phyloP scores from a whole-genome alignment of 2,797 vertebrate genomes.

The Syncerus caffer region DNA sequence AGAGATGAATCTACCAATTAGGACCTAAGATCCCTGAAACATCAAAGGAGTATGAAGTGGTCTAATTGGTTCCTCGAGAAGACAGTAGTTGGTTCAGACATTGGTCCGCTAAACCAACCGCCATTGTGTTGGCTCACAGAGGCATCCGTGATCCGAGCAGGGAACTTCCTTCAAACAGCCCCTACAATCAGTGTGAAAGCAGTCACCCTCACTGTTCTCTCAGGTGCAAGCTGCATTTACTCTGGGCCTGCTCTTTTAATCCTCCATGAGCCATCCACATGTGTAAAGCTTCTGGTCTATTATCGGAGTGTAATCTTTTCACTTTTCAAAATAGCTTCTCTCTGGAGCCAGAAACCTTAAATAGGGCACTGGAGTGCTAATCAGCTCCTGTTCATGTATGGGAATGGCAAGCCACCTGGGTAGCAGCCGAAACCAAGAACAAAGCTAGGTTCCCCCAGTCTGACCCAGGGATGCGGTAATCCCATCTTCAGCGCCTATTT shows the following conservation, averaged over 20 bases:
- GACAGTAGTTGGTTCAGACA: background rate
- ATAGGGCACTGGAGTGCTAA: constrained; percentile 74
- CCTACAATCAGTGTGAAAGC: background rate
- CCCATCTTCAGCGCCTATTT: background rate
- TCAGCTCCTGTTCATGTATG: constrained; percentile 41
- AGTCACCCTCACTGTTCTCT: background rate
- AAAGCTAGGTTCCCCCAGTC: background rate
- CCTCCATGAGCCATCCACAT: constrained; percentile 61
- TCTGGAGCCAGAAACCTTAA: constrained; percentile 69
- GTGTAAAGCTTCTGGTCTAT: constrained; percentile 68
- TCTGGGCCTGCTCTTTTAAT: constrained; percentile 60
- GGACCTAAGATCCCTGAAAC: constrained; percentile 16
- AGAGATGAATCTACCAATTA: background rate
- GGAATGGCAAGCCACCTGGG: constrained; percentile 44
- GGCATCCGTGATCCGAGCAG: background rate
- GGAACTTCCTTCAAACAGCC: constrained; percentile 52
- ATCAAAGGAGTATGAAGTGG: constrained; percentile 4
- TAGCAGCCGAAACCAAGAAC: constrained; percentile 2
- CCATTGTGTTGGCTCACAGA: constrained; percentile 26
- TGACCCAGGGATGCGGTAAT: background rate
- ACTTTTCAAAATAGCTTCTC: constrained; percentile 77
- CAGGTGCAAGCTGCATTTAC: constrained; percentile 47
- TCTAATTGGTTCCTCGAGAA: constrained; percentile 44
- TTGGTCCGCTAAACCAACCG: background rate
- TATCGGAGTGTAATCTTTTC: constrained; percentile 75